A percentile compares a stretch with the other conserved stretches of the same genome.
phyloP scores from a whole-genome alignment of 2,113 vertebrate genomes.

The Microcebus lehilahytsara region DNA sequence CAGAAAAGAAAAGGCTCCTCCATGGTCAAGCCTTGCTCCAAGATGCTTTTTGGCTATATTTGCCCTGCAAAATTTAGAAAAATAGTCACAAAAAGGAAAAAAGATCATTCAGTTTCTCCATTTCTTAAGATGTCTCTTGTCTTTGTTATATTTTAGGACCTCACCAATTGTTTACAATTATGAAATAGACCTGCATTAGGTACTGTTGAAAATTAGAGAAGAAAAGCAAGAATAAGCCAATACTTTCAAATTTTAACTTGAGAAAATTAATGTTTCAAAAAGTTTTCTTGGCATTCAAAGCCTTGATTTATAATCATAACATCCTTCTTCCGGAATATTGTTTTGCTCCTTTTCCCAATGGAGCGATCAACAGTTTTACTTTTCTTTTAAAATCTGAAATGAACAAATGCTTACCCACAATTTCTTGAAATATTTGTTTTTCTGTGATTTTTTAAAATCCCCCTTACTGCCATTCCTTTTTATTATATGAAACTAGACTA shows the following conservation, averaged over 20 bases:
- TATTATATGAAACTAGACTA: neutral
- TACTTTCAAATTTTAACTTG: neutral
- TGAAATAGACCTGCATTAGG: neutral
- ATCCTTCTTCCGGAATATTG: neutral
- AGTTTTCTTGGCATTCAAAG: neutral
- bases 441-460: neutral
- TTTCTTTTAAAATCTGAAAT: neutral
- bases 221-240: neutral
- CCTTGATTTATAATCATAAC: neutral
- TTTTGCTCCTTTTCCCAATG: neutral
- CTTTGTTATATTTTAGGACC: neutral
- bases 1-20: neutral
- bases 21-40: neutral
- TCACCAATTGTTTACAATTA: fast-evolving
- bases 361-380: neutral
- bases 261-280: neutral
- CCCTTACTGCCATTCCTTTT: neutral
- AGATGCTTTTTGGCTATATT: neutral
- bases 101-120: neutral
- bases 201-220: neutral
- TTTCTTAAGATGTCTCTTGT: neutral
- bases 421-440: slow-evolving; percentile 5
- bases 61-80: neutral
- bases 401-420: neutral
- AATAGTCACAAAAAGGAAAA: neutral